Evolutionary conservation across 2,888 invertebrate species (phyloP).

Genomic region (Arctia plantaginis): DNA sequence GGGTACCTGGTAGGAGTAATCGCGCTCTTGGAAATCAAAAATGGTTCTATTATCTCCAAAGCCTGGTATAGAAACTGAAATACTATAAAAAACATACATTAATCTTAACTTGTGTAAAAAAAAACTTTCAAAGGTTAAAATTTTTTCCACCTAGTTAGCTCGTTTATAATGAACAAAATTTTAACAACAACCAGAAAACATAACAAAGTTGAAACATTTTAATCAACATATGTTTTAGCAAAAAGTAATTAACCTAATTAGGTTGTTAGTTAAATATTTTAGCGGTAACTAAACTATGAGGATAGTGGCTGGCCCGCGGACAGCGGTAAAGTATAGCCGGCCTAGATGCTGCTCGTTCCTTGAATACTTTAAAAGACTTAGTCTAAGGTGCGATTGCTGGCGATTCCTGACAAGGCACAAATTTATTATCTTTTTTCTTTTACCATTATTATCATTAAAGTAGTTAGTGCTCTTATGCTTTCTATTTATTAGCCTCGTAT

Average conservation of each 20-base stretch:
- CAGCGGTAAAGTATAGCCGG: conserved; percentile 54
- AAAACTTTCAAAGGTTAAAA: background rate
- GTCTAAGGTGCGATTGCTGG: conserved; percentile 26
- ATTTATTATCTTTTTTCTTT: background rate
- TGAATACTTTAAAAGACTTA: conserved; percentile 52
- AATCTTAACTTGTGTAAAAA: background rate
- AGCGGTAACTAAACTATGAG: conserved; percentile 42
- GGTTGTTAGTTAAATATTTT: conserved; percentile 45
- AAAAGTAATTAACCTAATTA: conserved; percentile 52
- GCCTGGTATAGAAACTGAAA: no score
- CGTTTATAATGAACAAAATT: background rate
- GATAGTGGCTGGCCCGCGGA: conserved; percentile 46
- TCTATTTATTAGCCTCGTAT: background rate
- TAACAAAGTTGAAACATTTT: conserved; percentile 28
- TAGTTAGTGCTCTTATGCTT: background rate
- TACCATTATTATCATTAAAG: background rate
- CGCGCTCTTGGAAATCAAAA: no score
- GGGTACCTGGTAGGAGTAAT: no score
- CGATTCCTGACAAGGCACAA: conserved; percentile 17
- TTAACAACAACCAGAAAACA: background rate
- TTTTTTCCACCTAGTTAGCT: background rate
- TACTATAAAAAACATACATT: background rate
- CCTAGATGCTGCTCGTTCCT: conserved; percentile 54
- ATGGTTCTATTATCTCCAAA: no score
- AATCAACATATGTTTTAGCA: conserved; percentile 46